phyloP scores from a whole-genome alignment of 2,113 vertebrate genomes.

The Brachyhypopomus occidentalis region DNA sequence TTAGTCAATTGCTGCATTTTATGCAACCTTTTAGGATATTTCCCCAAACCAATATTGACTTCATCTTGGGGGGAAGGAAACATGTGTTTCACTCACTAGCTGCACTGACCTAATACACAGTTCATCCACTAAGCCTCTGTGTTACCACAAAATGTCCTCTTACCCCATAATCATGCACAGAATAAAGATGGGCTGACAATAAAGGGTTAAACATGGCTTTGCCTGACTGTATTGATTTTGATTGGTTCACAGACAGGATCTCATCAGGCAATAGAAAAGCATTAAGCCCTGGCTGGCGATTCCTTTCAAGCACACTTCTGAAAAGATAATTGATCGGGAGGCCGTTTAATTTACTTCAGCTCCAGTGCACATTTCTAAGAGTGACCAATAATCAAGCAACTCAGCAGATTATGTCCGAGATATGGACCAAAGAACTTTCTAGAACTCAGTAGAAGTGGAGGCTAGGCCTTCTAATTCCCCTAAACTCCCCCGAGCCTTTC shows the following conservation, averaged over 20 bases:
- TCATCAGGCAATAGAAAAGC: slow-evolving; percentile 66
- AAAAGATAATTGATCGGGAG: slow-evolving; percentile 70
- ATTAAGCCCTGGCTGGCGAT: slow-evolving; percentile 68
- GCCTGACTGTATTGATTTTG: slow-evolving; percentile 63
- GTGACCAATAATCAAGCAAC: slow-evolving; percentile 68
- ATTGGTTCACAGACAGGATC: slow-evolving; percentile 61
- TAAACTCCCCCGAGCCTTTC: background rate
- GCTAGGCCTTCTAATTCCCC: background rate
- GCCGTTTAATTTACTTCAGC: slow-evolving; percentile 66
- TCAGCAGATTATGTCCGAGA: slow-evolving; percentile 58
- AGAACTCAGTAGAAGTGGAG: background rate
- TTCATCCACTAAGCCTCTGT: background rate
- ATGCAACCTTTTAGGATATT: slow-evolving; percentile 9
- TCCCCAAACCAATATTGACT: slow-evolving; percentile 27
- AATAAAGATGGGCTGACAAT: slow-evolving; percentile 26
- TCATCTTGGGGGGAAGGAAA: background rate
- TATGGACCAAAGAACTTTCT: slow-evolving; percentile 37
- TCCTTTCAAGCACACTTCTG: slow-evolving; percentile 69
- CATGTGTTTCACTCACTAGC: slow-evolving; percentile 13
- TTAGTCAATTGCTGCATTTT: slow-evolving; percentile 8
- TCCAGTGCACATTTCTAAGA: slow-evolving; percentile 66
- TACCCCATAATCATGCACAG: slow-evolving; percentile 22
- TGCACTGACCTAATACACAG: background rate
- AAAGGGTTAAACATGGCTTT: slow-evolving; percentile 56
- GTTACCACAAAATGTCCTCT: slow-evolving; percentile 9